Evolutionary conservation across 2,113 vertebrate genomes (phyloP).

Genomic region (Neogale vison): DNA sequence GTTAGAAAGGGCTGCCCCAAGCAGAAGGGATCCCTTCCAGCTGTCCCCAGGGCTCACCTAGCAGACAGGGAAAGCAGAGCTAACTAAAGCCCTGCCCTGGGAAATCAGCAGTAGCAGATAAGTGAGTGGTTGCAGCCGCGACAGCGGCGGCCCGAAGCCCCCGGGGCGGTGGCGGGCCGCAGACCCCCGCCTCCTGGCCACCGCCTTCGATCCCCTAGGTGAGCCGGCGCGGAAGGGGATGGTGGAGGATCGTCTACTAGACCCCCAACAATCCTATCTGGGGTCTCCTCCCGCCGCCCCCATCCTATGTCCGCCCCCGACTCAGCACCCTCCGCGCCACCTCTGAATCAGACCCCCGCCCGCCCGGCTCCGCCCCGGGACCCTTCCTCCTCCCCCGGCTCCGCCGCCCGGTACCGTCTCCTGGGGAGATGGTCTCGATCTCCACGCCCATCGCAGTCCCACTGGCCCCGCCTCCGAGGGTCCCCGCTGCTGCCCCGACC

Average conservation of each 20-base stretch:
- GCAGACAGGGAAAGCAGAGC: neutral
- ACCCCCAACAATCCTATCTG: neutral
- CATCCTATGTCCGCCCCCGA: neutral
- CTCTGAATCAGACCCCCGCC: neutral
- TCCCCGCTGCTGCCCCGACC: slow-evolving; percentile 43
- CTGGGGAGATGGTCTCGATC: slow-evolving; percentile 96
- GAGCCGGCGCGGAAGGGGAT: neutral
- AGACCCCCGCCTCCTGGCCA: slow-evolving; percentile 30
- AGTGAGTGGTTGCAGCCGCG: neutral
- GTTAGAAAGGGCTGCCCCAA: neutral
- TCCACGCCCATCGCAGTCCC: slow-evolving; percentile 92
- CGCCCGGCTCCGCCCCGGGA: neutral
- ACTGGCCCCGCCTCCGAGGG: slow-evolving; percentile 71
- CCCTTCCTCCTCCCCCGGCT: neutral
- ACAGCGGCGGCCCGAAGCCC: neutral
- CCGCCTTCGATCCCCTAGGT: slow-evolving; percentile 22
- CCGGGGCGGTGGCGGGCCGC: slow-evolving; percentile 3
- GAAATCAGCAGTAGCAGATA: neutral
- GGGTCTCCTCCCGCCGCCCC: neutral
- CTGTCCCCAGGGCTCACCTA: neutral
- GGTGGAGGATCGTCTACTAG: neutral
- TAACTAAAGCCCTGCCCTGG: neutral
- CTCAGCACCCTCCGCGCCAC: neutral
- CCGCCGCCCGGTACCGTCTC: slow-evolving; percentile 89
- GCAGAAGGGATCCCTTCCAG: neutral